A percentile compares a stretch with the other conserved stretches of the same genome.
Evolutionary conservation across 1,140 invertebrate species (phyloP).

Genomic region (Portunus trituberculatus): DNA sequence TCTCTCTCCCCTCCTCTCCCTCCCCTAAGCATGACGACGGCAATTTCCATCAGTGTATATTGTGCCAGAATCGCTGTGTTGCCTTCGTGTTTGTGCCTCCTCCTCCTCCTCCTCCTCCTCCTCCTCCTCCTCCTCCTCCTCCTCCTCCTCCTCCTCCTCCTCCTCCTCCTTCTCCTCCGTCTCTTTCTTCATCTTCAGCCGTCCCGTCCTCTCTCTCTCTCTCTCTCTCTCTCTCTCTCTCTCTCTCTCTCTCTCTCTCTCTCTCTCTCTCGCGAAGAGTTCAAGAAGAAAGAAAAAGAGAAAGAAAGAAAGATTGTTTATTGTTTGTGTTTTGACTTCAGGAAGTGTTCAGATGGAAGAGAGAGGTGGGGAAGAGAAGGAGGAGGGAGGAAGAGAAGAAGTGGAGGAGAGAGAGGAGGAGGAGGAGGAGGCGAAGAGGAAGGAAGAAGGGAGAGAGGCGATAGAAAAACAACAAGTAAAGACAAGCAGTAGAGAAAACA

Average conservation of each 20-base stretch:
- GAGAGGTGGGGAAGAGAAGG: background rate
- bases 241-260: background rate
- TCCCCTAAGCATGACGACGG: no score
- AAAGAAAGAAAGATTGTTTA: no score
- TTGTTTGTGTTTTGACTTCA: background rate
- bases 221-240: constrained; percentile 6
- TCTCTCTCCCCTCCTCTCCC: background rate
- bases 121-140: no score
- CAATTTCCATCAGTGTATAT: no score
- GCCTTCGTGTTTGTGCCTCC: no score
- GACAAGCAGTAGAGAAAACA: background rate
- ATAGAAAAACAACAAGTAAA: background rate
- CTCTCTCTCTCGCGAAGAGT: background rate
- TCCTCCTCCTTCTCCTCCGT: background rate
- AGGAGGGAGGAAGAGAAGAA: background rate
- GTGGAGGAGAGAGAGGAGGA: background rate
- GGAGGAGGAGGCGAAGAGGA: background rate
- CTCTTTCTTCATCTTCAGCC: background rate
- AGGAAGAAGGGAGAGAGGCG: background rate
- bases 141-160: no score
- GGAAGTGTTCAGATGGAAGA: background rate
- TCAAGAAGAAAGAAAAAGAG: no score
- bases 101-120: no score
- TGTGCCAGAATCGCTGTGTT: no score
- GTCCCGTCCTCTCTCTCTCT: no score